Base-by-base conservation (phyloP, 2,113 vertebrate species). In the Globicephala melas region DNA sequence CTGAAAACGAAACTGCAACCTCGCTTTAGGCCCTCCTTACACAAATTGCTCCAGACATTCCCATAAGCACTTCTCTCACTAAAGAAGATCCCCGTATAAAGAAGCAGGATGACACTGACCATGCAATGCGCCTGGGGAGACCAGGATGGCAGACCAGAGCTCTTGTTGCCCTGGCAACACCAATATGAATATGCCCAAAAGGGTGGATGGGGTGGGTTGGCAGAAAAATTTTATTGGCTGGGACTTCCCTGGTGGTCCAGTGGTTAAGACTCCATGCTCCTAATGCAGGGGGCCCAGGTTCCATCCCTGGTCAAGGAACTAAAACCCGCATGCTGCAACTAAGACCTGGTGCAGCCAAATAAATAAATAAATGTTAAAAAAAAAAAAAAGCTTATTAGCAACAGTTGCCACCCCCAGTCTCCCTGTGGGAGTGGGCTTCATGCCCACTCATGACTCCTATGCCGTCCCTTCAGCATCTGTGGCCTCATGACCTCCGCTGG, bases 141-240 rank as follows among this genome's bases (percentile, higher is more conserved):
- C 10, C 58, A n/a, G 1, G 36, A 21, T 81, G 84, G 44, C 50
- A 73, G 53, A 84, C 17, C 73, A 70, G 33, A 80, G 44, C 33
- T 77, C 26, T 0, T 2, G 36, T 58, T 80, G 70, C 58, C 79
- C 63, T 31, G 70, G 12, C 44, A 86, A 60, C 0, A 1, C 63
- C 50, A n/a, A n/a, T 25, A 0, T 1, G 3, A 74, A 28, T 65
- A 62, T 0, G 0, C 13, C 81, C 79, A 8, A 44, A 89, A 74
- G 26, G 38, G 62, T 25, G 1, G 11, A 53, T 25, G n/a, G 5
- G 47, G 12, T 8, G 7, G 13, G 10, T 18, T 53, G 63, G 47
- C 76, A 28, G 1, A 23, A 13, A 53, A 53, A 18, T 53, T 17
- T 18, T 53, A 53, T 17, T 53, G 15, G 53, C 53, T 53, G 53